phyloP scores from a whole-genome alignment of 1,140 invertebrate genomes.

The Drosophila pruinosa region DNA sequence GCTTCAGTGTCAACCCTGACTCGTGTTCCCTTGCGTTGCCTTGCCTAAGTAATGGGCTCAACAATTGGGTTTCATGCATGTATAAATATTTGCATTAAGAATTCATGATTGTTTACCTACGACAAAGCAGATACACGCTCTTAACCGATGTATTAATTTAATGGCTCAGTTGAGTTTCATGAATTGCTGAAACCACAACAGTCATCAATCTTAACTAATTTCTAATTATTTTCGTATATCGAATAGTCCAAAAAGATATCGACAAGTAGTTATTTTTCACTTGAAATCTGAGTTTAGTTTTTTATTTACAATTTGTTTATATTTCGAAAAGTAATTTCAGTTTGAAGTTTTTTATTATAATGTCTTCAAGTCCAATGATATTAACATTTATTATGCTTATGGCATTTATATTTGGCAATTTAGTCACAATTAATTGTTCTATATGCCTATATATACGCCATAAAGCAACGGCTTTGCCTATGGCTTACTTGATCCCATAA shows the following conservation, averaged over 20 bases:
- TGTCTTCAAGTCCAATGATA: slow-evolving; percentile 23
- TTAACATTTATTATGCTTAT: slow-evolving; percentile 78
- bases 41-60: slow-evolving; percentile 56
- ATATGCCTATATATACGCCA: slow-evolving; percentile 34
- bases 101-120: slow-evolving; percentile 61
- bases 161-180: slow-evolving; percentile 30
- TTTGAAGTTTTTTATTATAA: too few species aligned
- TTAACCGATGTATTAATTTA: slow-evolving; percentile 56
- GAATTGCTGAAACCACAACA: background rate
- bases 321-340: too few species aligned
- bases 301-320: background rate
- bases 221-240: too few species aligned
- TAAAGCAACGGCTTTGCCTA: slow-evolving; percentile 65
- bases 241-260: background rate
- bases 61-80: slow-evolving; percentile 45
- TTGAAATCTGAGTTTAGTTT: background rate
- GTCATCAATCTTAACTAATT: background rate
- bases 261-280: background rate
- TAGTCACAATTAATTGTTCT: slow-evolving; percentile 59
- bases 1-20: slow-evolving; percentile 35
- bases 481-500: slow-evolving; percentile 53
- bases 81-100: slow-evolving; percentile 55
- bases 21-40: background rate
- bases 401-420: slow-evolving; percentile 73
- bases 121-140: background rate